Evolutionary conservation across 1,140 invertebrate species (phyloP), one percentile per base, ranked within the genome.

Genomic region (Sycophila sp.): DNA sequence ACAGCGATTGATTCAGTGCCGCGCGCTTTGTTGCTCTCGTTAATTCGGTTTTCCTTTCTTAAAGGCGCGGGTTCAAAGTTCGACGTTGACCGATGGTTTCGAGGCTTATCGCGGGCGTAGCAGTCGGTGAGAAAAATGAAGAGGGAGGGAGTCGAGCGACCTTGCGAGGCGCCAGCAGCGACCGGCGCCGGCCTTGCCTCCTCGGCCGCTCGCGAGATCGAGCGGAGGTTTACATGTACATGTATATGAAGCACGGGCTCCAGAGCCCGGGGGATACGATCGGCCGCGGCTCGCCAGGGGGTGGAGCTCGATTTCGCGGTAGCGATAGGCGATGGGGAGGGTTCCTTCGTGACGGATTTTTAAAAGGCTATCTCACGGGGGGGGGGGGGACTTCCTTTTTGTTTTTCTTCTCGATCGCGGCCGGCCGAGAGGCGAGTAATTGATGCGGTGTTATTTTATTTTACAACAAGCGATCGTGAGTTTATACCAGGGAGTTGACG

Each of bases 81-180:
- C n/a, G n/a, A n/a, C n/a, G n/a, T n/a, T n/a, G n/a, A n/a, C n/a
- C n/a, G n/a, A n/a, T n/a, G n/a, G n/a, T n/a, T n/a, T n/a, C n/a
- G n/a, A n/a, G n/a, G n/a, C n/a, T n/a, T n/a, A n/a, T n/a, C n/a
- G n/a, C n/a, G n/a, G n/a, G n/a, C n/a, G n/a, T n/a, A n/a, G n/a
- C n/a, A n/a, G n/a, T 11, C 15, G 7, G 8, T 2, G 13, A 11
- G 4, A 34, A 17, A n/a, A 56, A 34, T 3, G n/a, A n/a, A 36
- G 5, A 4, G 22, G 30, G 11, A n/a, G 2, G 26, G 36, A 6
- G 10, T 19, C 8, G 10, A 19, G 28, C 66, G 66, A 15, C 66
- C 66, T 69, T 69, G 66, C 42, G 19, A 60, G 66, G 66, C 66
- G 66, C 66, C 65, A 49, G 28, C 62, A 22, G 19, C 62, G 19